phyloP scores from a whole-genome alignment of 2,113 vertebrate species.

The Grallaria varia region DNA sequence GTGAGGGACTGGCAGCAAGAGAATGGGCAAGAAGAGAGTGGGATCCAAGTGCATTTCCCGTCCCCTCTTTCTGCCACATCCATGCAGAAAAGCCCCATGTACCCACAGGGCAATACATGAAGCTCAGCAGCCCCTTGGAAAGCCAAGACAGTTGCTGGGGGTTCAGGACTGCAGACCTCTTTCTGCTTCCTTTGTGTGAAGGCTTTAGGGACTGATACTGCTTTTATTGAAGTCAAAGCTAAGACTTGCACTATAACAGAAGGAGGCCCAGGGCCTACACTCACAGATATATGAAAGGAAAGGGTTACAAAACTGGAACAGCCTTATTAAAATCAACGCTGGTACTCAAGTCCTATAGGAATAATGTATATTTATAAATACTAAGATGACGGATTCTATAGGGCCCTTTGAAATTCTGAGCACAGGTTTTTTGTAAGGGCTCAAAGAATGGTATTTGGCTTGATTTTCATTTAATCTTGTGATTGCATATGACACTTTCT shows the following conservation, averaged over 20 bases:
- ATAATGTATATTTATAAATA: conserved; percentile 55
- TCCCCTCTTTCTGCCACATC: neutral
- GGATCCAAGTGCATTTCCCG: neutral
- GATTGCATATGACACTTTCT: conserved; percentile 45
- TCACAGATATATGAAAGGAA: neutral
- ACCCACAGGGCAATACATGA: neutral
- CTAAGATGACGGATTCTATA: conserved; percentile 33
- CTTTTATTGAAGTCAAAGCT: neutral
- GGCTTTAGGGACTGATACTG: neutral
- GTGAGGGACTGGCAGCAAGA: neutral
- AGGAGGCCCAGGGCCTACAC: neutral
- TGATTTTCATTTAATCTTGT: conserved; percentile 50
- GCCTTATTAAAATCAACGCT: conserved; percentile 31
- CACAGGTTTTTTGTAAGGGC: neutral
- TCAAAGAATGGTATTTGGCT: conserved; percentile 21
- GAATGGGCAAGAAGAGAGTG: neutral
- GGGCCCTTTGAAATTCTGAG: conserved; percentile 47
- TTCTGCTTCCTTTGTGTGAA: neutral
- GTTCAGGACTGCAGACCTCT: neutral
- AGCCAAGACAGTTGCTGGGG: neutral
- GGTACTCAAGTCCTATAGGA: conserved; percentile 5
- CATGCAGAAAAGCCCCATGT: neutral
- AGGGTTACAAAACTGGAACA: conserved; percentile 9
- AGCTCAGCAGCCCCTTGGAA: neutral
- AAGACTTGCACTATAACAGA: neutral